Evolutionary conservation across 2,113 vertebrate species (phyloP).

Genomic region (Bos indicus): DNA sequence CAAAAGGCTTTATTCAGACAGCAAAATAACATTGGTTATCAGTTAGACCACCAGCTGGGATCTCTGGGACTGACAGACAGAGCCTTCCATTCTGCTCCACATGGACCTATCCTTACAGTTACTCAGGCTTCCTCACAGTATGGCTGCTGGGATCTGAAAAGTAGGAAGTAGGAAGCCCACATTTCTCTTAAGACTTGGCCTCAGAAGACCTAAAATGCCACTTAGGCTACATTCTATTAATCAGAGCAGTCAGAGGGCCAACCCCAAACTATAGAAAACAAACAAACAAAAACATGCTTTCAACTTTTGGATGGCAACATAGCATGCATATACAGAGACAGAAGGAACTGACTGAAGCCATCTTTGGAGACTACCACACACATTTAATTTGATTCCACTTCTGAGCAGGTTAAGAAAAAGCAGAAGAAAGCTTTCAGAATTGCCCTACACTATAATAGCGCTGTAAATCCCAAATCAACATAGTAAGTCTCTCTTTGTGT

Average conservation of each 20-base stretch:
- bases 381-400: not conserved
- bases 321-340: not conserved
- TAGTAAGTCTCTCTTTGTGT: not conserved
- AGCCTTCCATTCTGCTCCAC: not conserved
- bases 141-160: not conserved
- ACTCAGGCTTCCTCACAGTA: not conserved
- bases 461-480: not conserved
- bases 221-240: not conserved
- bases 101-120: fast-evolving
- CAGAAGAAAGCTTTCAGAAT: not conserved
- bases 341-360: not conserved
- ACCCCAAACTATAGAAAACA: not conserved
- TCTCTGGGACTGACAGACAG: not conserved
- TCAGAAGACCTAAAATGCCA: not conserved
- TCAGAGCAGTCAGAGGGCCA: not conserved
- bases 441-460: not conserved
- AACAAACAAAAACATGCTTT: not conserved
- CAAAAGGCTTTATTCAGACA: not conserved
- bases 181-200: not conserved
- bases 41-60: not conserved
- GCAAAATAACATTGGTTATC: not conserved
- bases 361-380: not conserved
- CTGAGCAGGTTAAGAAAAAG: not conserved
- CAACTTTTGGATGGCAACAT: not conserved
- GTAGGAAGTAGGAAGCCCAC: not conserved